Evolutionary conservation across 2,113 vertebrate species (phyloP).

Genomic region (Lepidothrix coronata): DNA sequence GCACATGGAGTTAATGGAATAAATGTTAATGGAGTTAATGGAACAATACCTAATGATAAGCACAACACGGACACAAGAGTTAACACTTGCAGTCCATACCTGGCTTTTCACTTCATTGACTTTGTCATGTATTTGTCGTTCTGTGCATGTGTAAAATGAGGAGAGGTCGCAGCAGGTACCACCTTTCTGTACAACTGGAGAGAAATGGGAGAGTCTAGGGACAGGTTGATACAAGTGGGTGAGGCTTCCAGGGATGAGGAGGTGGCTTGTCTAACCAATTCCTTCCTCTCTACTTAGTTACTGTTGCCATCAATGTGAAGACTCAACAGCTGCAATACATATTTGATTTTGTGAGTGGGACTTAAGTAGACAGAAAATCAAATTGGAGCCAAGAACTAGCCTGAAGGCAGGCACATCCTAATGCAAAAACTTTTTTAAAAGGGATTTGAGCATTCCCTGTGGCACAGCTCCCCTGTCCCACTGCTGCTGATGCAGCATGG

Average conservation of each 20-base stretch:
- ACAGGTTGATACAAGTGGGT: not conserved
- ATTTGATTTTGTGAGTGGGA: not conserved
- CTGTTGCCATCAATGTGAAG: not conserved
- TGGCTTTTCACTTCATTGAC: not conserved
- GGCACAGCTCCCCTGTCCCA: not conserved
- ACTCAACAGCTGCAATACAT: not conserved
- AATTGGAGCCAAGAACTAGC: not conserved
- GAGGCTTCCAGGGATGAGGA: not conserved
- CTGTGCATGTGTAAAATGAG: not conserved
- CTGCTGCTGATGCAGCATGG: not conserved
- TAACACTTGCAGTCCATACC: not conserved
- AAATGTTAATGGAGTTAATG: not conserved
- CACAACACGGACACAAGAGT: not conserved
- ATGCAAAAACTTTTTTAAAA: not conserved
- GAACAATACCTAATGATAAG: not conserved
- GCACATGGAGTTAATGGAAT: not conserved
- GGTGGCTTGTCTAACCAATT: not conserved
- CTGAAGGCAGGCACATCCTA: not conserved
- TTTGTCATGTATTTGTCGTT: rapidly evolving
- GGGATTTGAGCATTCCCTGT: not conserved
- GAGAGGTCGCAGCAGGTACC: not conserved
- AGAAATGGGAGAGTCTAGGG: not conserved
- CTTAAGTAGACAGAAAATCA: constrained; percentile 3
- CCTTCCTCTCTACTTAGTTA: not conserved
- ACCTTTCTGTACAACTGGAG: not conserved